Evolutionary conservation across 2,888 invertebrate genomes (phyloP), one percentile per base, ranked within the genome.

Genomic region (Atherix ibis): DNA sequence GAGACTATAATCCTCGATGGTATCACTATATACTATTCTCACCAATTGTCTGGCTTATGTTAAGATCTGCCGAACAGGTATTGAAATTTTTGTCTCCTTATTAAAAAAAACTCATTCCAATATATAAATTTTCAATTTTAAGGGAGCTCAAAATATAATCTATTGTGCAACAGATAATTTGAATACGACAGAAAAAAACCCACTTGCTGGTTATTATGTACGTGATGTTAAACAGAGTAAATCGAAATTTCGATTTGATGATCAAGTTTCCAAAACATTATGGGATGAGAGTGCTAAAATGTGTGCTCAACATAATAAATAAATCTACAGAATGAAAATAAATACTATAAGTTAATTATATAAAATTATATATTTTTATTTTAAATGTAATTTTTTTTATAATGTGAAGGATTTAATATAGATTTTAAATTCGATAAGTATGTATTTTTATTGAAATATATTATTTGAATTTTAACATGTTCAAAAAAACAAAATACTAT

Each of bases 131-230:
- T 27, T 16, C 19, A 24, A 34, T 65, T n/a, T n/a, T 27, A 60
- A 85, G 81, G 87, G 85, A 27, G 71, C 79, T 0, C 79, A 87
- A 58, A 82, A 83, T 2, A 68, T 81, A 15, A 60, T 87, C 9
- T 76, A 76, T 56, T 82, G 83, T 52, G 80, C 83, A 1, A 73
- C 79, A 1, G 77, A 79, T 40, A 54, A 64, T 39, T 27, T 34
- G 5, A 47, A 46, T 28, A 43, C 37, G 2, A 37, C 37, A 1
- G 36, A 43, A 12, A 37, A 40, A 6, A 60, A 66, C 41, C 60
- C 62, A 4, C 68, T 72, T 1, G 71, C 75, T 47, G 87, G 88
- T 8, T 65, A 67, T 43, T 69, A 84, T 49, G 88, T 84, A 56
- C 68, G 77, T 29, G 76, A 85, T 54, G 83, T 84, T 48, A 64